Evolutionary conservation across 1,140 invertebrate species (phyloP).

Genomic region (Pogonus chalceus): DNA sequence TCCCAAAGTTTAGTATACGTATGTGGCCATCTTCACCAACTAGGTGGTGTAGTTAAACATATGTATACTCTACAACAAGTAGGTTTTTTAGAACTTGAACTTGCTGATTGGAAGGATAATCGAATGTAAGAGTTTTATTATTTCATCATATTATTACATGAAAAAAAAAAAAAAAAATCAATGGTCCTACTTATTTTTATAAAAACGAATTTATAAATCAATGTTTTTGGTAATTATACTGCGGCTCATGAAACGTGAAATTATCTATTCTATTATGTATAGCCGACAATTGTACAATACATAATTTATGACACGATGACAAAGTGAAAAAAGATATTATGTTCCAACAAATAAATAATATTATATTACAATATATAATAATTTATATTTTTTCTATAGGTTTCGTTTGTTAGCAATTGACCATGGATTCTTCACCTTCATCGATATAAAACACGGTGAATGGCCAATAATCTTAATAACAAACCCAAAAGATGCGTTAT

Average conservation of each 20-base stretch:
- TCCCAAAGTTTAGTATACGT: constrained; percentile 59
- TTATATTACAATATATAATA: neutral
- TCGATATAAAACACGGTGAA: constrained; percentile 61
- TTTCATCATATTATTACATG: neutral
- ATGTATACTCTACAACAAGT: constrained; percentile 81
- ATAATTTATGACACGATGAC: too few relatives aligned
- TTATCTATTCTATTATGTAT: too few relatives aligned
- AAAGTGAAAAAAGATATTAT: too few relatives aligned
- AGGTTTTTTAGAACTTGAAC: constrained; percentile 81
- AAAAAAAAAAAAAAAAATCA: neutral
- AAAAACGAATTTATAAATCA: neutral
- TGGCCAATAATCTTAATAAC: constrained; percentile 81
- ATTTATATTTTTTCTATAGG: constrained; percentile 36
- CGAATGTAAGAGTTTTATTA: constrained; percentile 54
- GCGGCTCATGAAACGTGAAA: neutral
- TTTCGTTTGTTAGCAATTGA: constrained; percentile 77
- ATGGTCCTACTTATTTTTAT: neutral
- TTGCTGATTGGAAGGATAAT: constrained; percentile 90
- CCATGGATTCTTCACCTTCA: constrained; percentile 82
- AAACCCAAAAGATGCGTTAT: constrained; percentile 79
- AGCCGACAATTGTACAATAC: too few relatives aligned
- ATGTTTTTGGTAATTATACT: neutral
- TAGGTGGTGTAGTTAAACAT: constrained; percentile 63
- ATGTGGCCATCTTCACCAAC: constrained; percentile 86
- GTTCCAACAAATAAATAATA: too few relatives aligned